Evolutionary conservation across 2,888 invertebrate genomes (phyloP), one percentile per base, ranked within the genome.

Genomic region (Hemithea aestivaria): DNA sequence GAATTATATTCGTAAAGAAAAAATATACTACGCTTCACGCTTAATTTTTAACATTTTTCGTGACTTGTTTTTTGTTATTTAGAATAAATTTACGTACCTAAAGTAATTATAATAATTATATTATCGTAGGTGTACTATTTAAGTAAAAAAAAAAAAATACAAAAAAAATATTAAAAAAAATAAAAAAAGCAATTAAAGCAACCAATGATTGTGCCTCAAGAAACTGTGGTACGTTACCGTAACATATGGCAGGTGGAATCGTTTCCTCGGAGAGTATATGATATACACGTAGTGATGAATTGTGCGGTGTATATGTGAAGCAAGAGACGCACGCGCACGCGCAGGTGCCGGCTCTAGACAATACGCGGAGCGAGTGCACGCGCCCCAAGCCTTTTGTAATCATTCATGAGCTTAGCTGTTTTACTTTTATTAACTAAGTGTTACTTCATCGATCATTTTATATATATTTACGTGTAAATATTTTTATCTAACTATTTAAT

Each of bases 121-220:
- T 71, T 76, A 81, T 81, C 66, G 70, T 84, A 84, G 80, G 70
- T 67, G 61, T 80, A 75, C 57, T 55, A 53, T 31, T 38, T 49
- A 51, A 49, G 45, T 42, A 63, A 61, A 56, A 64, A 63, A 62
- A 64, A 65, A 66, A 49, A 59, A 58, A 51, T n/a, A n/a, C 60
- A 59, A 61, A 66, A 67, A 73, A 69, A 62, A 53, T 52, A 63
- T 64, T 66, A 56, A 61, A 62, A 62, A 59, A 54, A 56, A 62
- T 66, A 66, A 54, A 58, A 58, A 81, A 82, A 85, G 80, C 78
- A 84, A 83, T 79, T 73, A 78, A 84, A 83, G 73, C 82, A 85
- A 87, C 87, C 87, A 87, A 87, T 87, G 84, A 85, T 87, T 85
- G 87, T 87, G 87, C 87, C 87, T 87, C 85, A 84, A 84, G 84